A percentile compares a stretch with the other conserved stretches of the same genome.
phyloP scores from a whole-genome alignment of 2,113 vertebrate species.

The Podiceps cristatus region DNA sequence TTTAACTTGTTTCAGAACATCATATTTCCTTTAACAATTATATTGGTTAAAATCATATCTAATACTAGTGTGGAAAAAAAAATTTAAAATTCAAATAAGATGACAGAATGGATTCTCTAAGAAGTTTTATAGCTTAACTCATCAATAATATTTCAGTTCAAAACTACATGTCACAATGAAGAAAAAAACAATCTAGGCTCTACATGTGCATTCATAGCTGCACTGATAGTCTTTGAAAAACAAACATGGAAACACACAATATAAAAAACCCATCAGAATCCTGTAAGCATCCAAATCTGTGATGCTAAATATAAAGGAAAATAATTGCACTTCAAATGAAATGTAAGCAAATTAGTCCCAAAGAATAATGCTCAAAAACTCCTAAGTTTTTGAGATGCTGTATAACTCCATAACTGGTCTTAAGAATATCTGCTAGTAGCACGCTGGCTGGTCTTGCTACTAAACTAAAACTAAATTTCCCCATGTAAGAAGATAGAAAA shows the following conservation, averaged over 20 bases:
- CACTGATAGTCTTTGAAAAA: background rate
- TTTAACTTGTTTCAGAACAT: background rate
- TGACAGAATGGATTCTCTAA: background rate
- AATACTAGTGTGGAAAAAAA: background rate
- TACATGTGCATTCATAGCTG: background rate
- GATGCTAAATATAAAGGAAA: background rate
- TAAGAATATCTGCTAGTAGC: background rate
- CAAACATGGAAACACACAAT: background rate
- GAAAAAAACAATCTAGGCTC: background rate
- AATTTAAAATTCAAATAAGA: background rate
- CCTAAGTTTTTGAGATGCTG: background rate
- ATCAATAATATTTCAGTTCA: background rate
- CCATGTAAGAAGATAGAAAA: background rate
- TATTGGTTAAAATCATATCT: background rate
- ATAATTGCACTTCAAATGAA: background rate
- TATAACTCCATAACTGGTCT: background rate
- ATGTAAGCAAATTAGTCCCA: background rate
- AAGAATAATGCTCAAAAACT: background rate
- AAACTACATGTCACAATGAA: background rate
- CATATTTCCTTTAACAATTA: background rate
- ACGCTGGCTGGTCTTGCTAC: background rate
- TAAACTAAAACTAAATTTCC: background rate
- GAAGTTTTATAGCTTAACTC: background rate
- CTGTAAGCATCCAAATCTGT: background rate
- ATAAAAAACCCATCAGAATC: background rate